Evolutionary conservation across 2,113 vertebrate genomes (phyloP).

Genomic region (Hemicordylus capensis): DNA sequence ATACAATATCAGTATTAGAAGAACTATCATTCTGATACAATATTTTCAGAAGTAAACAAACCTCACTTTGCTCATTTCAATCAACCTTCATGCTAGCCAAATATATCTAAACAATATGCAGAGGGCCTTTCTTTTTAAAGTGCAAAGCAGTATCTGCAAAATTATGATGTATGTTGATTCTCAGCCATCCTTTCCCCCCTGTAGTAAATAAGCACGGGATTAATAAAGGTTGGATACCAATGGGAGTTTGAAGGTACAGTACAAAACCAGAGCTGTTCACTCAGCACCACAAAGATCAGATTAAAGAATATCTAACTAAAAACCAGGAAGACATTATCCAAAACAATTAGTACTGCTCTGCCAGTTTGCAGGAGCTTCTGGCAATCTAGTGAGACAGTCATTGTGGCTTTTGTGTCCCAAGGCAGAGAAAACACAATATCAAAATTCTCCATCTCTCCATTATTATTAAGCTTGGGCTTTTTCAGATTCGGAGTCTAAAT

Average conservation of each 20-base stretch:
- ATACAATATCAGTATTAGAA: background rate
- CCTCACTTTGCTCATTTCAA: background rate
- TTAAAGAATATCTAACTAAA: constrained; percentile 31
- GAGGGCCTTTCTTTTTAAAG: constrained; percentile 24
- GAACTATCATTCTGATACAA: background rate
- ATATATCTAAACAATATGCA: background rate
- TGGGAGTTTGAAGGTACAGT: background rate
- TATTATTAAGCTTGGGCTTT: constrained; percentile 34
- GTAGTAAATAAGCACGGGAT: background rate
- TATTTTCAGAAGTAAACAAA: background rate
- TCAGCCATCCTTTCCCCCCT: background rate
- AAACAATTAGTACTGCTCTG: background rate
- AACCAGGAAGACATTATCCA: constrained; percentile 6
- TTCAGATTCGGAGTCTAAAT: background rate
- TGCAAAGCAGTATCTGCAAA: background rate
- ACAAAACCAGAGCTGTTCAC: background rate
- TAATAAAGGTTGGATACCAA: background rate
- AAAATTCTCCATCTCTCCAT: background rate
- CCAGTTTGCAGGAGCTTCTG: background rate
- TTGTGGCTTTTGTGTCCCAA: background rate
- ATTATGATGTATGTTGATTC: background rate
- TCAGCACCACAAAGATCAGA: constrained; percentile 25
- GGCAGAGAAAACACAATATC: background rate
- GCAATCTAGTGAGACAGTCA: constrained; percentile 7
- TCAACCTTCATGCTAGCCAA: background rate